phyloP scores from a whole-genome alignment of 2,888 invertebrate genomes.

The Choreutis nemorana region DNA sequence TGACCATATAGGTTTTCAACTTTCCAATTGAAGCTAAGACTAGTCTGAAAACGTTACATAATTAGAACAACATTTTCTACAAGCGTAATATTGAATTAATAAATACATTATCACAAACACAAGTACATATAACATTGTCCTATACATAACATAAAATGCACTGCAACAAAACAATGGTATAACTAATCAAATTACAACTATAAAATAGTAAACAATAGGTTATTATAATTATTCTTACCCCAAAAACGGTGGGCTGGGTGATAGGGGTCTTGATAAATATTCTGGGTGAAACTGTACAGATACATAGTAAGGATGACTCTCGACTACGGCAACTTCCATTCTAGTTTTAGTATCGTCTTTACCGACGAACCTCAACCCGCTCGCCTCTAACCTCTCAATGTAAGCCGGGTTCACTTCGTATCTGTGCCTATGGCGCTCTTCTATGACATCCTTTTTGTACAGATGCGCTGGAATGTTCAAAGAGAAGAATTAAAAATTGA shows the following conservation, averaged over 20 bases:
- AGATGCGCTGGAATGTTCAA: slow-evolving; percentile 73
- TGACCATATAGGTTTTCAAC: slow-evolving; percentile 74
- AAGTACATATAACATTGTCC: no score
- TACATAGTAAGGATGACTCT: slow-evolving; percentile 90
- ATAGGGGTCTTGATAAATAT: slow-evolving; percentile 89
- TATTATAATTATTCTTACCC: slow-evolving; percentile 56
- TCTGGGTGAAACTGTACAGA: slow-evolving; percentile 99
- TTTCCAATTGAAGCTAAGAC: slow-evolving; percentile 89
- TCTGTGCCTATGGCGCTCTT: slow-evolving; percentile 96
- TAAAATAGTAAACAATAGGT: slow-evolving; percentile 3
- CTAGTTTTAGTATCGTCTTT: slow-evolving; percentile 82
- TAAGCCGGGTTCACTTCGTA: slow-evolving; percentile 96
- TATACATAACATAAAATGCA: no score
- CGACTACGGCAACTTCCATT: slow-evolving; percentile 94
- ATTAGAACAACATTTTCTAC: no score
- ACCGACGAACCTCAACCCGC: slow-evolving; percentile 90
- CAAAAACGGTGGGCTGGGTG: slow-evolving; percentile 94
- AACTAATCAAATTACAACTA: no score
- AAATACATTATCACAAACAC: no score
- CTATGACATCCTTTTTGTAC: slow-evolving; percentile 81
- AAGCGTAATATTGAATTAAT: no score
- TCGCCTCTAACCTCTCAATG: slow-evolving; percentile 77
- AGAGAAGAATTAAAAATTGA: no score
- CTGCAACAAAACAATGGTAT: slow-evolving; percentile 1
- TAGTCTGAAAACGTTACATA: slow-evolving; percentile 62